Conservation (phyloP, 2,797 vertebrate genomes). For the Poliocrania exsul region DNA sequence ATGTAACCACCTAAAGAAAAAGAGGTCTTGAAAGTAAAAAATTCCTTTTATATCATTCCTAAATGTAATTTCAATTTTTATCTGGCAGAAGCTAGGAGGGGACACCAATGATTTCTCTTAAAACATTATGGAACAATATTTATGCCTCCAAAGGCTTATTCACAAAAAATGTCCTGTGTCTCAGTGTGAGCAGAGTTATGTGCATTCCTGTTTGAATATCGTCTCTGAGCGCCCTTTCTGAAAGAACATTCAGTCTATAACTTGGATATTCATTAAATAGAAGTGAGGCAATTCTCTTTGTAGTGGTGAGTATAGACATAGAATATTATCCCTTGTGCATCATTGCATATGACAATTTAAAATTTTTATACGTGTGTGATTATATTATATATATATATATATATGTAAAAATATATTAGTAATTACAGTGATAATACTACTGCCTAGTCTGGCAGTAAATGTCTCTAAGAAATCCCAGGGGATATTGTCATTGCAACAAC, state of each 20-base stretch:
- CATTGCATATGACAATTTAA: neutral
- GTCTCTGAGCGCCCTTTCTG: neutral
- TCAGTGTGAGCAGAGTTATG: neutral
- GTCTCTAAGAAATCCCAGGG: neutral
- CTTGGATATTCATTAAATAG: neutral
- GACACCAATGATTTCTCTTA: neutral
- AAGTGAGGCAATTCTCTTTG: neutral
- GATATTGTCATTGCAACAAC: neutral
- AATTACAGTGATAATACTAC: neutral
- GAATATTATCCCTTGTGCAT: neutral
- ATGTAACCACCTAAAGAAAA: neutral
- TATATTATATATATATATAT: neutral
- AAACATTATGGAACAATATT: neutral
- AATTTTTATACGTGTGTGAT: neutral
- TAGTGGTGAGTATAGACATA: neutral
- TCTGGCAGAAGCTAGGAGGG: neutral
- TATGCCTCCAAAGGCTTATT: neutral
- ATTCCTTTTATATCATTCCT: neutral
- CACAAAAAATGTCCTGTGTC: neutral
- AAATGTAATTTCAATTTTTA: constrained; percentile 17
- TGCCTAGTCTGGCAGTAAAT: neutral
- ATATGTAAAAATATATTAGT: neutral
- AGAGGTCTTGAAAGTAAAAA: neutral
- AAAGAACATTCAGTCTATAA: neutral
- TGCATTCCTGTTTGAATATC: neutral